phyloP scores from a whole-genome alignment of 1,140 invertebrate genomes.

The Macrobrachium nipponense region DNA sequence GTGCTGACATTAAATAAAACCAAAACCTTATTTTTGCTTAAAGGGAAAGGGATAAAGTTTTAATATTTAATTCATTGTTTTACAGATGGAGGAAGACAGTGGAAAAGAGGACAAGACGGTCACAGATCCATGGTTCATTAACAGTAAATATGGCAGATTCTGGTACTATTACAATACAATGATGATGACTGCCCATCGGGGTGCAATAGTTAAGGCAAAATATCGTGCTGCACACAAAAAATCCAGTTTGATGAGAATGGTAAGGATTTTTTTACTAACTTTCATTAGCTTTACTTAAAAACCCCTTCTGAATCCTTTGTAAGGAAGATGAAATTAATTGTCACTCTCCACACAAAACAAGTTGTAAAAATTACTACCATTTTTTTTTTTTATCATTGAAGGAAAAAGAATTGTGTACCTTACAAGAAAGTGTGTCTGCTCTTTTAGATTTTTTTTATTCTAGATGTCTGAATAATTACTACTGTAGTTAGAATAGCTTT shows the following conservation, averaged over 20 bases:
- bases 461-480: no score
- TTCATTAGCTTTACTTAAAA: neutral
- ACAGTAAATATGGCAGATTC: conserved; percentile 3
- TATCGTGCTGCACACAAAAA: conserved; percentile 26
- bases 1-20: no score
- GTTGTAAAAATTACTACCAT: no score
- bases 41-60: no score
- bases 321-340: neutral
- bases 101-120: neutral
- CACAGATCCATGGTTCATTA: neutral
- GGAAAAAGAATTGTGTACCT: no score
- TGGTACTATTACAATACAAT: conserved; percentile 38
- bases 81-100: conserved; percentile 14
- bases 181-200: conserved; percentile 35
- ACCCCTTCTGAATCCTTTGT: neutral
- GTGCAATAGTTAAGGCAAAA: conserved; percentile 26
- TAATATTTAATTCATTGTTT: neutral
- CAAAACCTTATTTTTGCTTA: no score
- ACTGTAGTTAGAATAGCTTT: no score
- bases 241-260: neutral
- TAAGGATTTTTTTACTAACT: neutral
- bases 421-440: no score
- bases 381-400: no score
- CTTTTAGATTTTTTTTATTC: no score
- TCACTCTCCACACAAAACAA: no score